Percentiles rank a stretch among this genome's conserved stretches.
Evolutionary conservation across 2,888 invertebrate genomes (phyloP).

Genomic region (Cryptus viduatorius): DNA sequence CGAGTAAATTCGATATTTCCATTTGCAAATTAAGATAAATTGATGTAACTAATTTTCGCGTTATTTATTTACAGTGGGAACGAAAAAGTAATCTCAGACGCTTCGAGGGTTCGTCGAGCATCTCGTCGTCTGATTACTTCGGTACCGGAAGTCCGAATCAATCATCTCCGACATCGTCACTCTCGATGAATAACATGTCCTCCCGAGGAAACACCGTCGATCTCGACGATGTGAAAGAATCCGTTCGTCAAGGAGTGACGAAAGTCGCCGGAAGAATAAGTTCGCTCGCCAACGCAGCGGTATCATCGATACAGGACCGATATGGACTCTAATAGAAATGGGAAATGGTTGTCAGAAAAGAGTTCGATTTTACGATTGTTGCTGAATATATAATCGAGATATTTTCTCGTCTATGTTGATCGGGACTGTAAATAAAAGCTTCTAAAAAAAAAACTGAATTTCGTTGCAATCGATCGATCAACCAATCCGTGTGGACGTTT

Average conservation of each 20-base stretch:
- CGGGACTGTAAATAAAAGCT: conserved; percentile 82
- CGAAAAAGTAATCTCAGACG: conserved; percentile 88
- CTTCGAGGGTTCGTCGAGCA: conserved; percentile 97
- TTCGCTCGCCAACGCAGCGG: conserved; percentile 96
- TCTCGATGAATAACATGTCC: conserved; percentile 78
- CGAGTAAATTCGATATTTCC: neutral
- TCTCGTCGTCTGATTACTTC: conserved; percentile 98
- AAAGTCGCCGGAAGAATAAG: conserved; percentile 99
- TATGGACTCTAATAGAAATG: conserved; percentile 80
- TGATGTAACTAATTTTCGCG: neutral
- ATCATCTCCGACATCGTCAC: conserved; percentile 79
- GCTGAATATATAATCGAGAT: conserved; percentile 70
- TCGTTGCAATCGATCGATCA: neutral
- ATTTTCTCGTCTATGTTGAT: conserved; percentile 76
- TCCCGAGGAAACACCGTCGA: conserved; percentile 86
- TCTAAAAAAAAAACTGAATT: conserved; percentile 63
- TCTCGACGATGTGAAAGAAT: conserved; percentile 98
- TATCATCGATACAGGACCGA: conserved; percentile 94
- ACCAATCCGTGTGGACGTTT: conserved; percentile 14
- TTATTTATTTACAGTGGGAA: conserved; percentile 85
- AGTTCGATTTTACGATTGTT: conserved; percentile 74
- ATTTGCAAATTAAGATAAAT: neutral
- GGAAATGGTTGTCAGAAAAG: conserved; percentile 24
- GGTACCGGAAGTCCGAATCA: conserved; percentile 86
- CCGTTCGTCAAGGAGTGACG: conserved; percentile 98